These are phyloP conservation scores for Pseudomyrmex sp. DNA, from an alignment of 1,140 invertebrate species.

Conservation along the genomic window DNA sequence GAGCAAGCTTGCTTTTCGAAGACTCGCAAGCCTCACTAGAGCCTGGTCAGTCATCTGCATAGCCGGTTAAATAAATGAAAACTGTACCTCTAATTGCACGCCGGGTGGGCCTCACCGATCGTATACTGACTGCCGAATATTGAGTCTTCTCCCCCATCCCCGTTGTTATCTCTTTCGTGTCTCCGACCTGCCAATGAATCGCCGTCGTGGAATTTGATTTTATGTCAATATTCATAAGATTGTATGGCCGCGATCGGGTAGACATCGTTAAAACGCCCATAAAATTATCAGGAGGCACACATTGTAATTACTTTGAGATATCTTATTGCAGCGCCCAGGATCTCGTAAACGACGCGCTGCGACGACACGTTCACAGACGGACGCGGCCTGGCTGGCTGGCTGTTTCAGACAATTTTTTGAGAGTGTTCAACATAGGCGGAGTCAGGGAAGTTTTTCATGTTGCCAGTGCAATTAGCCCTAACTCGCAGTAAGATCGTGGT, in stretches of 20 bases:
- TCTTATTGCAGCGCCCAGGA: slow-evolving; percentile 20
- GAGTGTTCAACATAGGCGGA: not conserved
- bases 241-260: not conserved
- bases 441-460: not conserved
- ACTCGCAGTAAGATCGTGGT: not conserved
- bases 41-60: slow-evolving; percentile 23
- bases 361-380: not conserved
- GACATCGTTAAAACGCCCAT: slow-evolving; percentile 32
- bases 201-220: slow-evolving; percentile 35
- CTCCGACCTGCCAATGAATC: not conserved
- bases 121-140: slow-evolving; percentile 5
- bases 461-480: not conserved
- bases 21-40: slow-evolving; percentile 1
- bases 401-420: not conserved
- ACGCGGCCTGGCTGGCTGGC: not conserved
- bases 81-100: slow-evolving; percentile 55
- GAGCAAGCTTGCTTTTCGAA: not conserved
- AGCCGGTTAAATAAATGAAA: slow-evolving; percentile 58
- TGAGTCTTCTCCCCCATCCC: not conserved
- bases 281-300: slow-evolving; percentile 33
- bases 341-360: slow-evolving; percentile 16
- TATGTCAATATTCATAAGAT: slow-evolving; percentile 56
- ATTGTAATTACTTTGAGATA: slow-evolving; percentile 45
- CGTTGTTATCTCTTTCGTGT: not conserved
- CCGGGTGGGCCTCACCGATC: slow-evolving; percentile 15